Evolutionary conservation across 1,140 invertebrate genomes (phyloP).

Genomic region (Ceratina calcarata): DNA sequence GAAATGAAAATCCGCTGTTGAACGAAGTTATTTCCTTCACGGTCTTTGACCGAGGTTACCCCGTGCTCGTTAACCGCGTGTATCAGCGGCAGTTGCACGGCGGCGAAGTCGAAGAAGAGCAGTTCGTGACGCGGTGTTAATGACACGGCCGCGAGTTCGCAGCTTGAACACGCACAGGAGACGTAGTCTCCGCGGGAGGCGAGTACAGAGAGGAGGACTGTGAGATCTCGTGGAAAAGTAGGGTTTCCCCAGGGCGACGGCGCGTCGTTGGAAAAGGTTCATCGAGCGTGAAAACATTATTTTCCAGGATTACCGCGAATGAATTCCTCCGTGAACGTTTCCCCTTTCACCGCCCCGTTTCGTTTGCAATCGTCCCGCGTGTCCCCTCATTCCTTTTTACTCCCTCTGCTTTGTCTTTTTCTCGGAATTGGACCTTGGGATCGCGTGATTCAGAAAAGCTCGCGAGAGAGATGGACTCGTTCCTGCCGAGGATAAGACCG

Average conservation of each 20-base stretch:
- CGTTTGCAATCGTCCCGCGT: not conserved
- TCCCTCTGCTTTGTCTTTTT: not conserved
- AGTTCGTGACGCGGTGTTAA: conserved; percentile 53
- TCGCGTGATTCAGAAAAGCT: not conserved
- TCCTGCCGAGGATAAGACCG: not conserved
- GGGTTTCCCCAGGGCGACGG: not conserved
- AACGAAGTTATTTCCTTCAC: too few species aligned
- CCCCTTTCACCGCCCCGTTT: not conserved
- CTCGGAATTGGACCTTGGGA: conserved; percentile 10
- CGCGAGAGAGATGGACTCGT: not conserved
- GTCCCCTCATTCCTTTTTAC: not conserved
- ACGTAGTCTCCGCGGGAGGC: not conserved
- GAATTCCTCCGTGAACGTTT: conserved; percentile 7
- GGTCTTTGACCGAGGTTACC: not conserved
- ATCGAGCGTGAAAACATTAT: conserved; percentile 6
- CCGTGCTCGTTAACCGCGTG: conserved; percentile 31
- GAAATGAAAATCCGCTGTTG: not conserved
- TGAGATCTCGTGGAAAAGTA: not conserved
- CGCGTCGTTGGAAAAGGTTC: too few species aligned
- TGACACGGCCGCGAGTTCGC: conserved; percentile 16
- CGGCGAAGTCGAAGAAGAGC: not conserved
- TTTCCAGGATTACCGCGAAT: not conserved
- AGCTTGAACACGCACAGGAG: conserved; percentile 52
- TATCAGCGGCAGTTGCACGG: conserved; percentile 1
- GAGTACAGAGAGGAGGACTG: not conserved